A percentile compares a stretch with the other conserved stretches of the same genome.
Conservation (phyloP, 2,797 vertebrate genomes). For the Sternotherus odoratus region DNA sequence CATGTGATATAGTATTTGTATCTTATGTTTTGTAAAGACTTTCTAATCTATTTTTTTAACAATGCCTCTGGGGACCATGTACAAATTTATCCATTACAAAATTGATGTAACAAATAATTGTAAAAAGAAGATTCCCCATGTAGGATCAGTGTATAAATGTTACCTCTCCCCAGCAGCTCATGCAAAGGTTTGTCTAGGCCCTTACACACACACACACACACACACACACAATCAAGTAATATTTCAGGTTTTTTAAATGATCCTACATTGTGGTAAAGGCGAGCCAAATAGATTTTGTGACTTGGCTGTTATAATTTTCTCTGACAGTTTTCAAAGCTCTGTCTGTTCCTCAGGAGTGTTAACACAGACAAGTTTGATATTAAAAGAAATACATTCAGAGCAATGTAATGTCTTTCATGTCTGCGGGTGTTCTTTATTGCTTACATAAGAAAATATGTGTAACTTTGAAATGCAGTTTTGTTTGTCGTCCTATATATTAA, state of each 20-base stretch:
- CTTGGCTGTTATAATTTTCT: neutral
- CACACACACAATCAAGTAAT: neutral
- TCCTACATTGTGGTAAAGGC: neutral
- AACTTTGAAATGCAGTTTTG: neutral
- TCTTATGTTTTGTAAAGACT: fast-evolving
- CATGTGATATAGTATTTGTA: conserved; percentile 33
- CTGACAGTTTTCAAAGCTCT: neutral
- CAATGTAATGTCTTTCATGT: neutral
- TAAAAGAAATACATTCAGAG: neutral
- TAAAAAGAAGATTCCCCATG: neutral
- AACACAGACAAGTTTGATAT: neutral
- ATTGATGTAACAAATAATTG: neutral
- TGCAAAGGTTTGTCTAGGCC: neutral
- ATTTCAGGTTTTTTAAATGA: neutral
- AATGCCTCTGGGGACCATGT: neutral
- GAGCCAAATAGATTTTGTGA: neutral
- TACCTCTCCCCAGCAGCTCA: neutral
- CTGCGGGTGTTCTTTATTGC: neutral
- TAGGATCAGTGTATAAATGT: neutral
- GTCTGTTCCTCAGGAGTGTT: neutral
- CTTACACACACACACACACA: neutral
- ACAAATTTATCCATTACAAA: neutral
- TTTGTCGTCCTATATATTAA: neutral
- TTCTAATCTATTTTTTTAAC: neutral
- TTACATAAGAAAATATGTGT: fast-evolving